A percentile compares a stretch with the other conserved stretches of the same genome.
These are phyloP conservation scores for Apis cerana DNA, from an alignment of 1,140 invertebrate species.

Conservation along the genomic window DNA sequence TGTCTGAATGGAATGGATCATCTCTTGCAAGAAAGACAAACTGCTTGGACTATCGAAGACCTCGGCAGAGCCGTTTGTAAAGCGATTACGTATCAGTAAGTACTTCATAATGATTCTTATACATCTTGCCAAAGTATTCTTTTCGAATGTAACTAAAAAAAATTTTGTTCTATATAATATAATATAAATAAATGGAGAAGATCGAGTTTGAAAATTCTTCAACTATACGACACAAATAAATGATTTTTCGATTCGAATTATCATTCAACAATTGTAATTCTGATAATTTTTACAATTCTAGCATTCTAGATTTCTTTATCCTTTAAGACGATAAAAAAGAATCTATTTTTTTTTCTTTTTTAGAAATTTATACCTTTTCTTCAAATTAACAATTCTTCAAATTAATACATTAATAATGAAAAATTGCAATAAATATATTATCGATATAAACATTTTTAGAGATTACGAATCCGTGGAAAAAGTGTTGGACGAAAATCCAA, in stretches of 20 bases:
- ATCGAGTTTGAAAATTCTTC: too few relatives aligned
- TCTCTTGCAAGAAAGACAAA: slow-evolving; percentile 65
- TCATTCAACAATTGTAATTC: too few relatives aligned
- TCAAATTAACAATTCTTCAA: background rate
- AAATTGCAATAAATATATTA: background rate
- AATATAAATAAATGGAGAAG: too few relatives aligned
- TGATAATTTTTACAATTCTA: too few relatives aligned
- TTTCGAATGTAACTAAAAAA: too few relatives aligned
- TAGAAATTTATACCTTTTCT: too few relatives aligned
- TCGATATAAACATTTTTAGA: slow-evolving; percentile 66
- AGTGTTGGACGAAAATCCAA: slow-evolving; percentile 75
- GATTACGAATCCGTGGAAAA: slow-evolving; percentile 82
- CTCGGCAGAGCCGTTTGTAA: slow-evolving; percentile 89
- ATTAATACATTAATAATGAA: background rate
- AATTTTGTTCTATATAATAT: too few relatives aligned
- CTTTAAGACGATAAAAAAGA: too few relatives aligned
- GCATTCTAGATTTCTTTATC: too few relatives aligned
- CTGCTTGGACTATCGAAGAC: slow-evolving; percentile 84
- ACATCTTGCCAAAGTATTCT: background rate
- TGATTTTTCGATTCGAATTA: too few relatives aligned
- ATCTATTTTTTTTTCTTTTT: too few relatives aligned
- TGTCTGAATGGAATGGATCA: slow-evolving; percentile 79
- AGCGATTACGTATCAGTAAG: slow-evolving; percentile 89
- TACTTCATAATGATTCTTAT: slow-evolving; percentile 20
- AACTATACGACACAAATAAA: too few relatives aligned